phyloP scores from a whole-genome alignment of 30 jellyfish, hydroid and myxozoan genomes.

The Catostylus mosaicus region DNA sequence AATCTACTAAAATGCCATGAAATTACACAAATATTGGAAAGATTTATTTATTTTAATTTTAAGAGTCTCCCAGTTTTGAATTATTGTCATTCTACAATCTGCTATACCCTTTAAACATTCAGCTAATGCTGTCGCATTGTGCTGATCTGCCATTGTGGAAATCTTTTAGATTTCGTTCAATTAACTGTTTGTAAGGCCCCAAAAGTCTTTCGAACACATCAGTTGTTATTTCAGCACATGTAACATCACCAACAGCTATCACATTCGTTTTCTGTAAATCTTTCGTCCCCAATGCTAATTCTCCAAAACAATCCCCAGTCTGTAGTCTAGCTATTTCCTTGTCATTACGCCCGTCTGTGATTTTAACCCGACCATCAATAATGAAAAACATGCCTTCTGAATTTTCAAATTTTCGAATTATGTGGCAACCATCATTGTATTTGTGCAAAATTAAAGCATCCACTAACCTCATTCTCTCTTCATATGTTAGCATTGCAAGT shows the following conservation, averaged over 20 bases:
- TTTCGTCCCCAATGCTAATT: constrained; percentile 78
- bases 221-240: constrained; percentile 72
- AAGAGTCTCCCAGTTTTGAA: too few relatives aligned
- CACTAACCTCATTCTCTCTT: constrained; percentile 80
- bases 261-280: constrained; percentile 82
- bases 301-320: constrained; percentile 85
- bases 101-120: too few relatives aligned
- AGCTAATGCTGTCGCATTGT: too few relatives aligned
- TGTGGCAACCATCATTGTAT: constrained; percentile 54
- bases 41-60: too few relatives aligned
- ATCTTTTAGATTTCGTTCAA: constrained; percentile 62
- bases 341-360: constrained; percentile 42
- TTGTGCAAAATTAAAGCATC: constrained; percentile 68
- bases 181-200: constrained; percentile 89
- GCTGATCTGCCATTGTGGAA: too few relatives aligned
- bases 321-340: constrained; percentile 60
- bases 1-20: too few relatives aligned
- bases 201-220: constrained; percentile 88
- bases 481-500: constrained; percentile 63
- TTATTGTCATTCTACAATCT: too few relatives aligned
- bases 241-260: constrained; percentile 61
- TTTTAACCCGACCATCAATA: constrained; percentile 73
- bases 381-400: constrained; percentile 84
- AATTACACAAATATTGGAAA: too few relatives aligned
- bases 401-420: constrained; percentile 67